Conservation (phyloP, 2,888 invertebrate genomes). For the Cylindroiulus punctatus region DNA sequence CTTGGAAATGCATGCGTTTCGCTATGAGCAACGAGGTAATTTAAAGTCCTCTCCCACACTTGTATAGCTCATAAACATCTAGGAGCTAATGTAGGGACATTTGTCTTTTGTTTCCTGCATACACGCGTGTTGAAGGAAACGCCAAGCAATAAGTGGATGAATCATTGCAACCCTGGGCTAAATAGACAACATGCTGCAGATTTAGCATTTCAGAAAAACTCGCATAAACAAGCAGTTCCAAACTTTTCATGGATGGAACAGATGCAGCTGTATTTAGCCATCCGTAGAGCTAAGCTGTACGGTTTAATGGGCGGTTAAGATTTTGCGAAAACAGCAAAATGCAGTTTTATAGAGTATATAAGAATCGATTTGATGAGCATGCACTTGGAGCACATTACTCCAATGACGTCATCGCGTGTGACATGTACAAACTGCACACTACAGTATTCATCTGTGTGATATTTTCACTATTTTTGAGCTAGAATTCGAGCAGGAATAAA, state of each 20-base stretch:
- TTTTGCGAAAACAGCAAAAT: conserved; percentile 14
- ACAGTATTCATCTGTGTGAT: too few species aligned
- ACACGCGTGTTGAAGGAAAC: not conserved
- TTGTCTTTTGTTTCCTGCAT: not conserved
- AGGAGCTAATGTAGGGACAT: not conserved
- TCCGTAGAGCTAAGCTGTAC: not conserved
- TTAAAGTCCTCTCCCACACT: not conserved
- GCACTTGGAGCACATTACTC: not conserved
- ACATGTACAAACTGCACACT: too few species aligned
- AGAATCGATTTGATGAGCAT: conserved; percentile 11
- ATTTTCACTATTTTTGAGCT: too few species aligned
- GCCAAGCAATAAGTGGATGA: not conserved
- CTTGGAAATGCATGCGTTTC: not conserved
- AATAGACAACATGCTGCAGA: not conserved
- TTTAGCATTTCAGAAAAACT: not conserved
- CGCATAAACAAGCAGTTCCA: not conserved
- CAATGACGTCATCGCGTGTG: not conserved
- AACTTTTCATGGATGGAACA: not conserved
- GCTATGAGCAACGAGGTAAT: not conserved
- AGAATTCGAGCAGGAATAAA: too few species aligned
- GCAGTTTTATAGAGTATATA: conserved; percentile 24
- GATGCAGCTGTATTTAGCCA: too few species aligned
- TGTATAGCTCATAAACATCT: not conserved
- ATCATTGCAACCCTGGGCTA: conserved; percentile 32
- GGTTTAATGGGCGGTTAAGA: not conserved